Conservation (phyloP, 2,797 vertebrate genomes). For the Ctenopoma kingsleyae region DNA sequence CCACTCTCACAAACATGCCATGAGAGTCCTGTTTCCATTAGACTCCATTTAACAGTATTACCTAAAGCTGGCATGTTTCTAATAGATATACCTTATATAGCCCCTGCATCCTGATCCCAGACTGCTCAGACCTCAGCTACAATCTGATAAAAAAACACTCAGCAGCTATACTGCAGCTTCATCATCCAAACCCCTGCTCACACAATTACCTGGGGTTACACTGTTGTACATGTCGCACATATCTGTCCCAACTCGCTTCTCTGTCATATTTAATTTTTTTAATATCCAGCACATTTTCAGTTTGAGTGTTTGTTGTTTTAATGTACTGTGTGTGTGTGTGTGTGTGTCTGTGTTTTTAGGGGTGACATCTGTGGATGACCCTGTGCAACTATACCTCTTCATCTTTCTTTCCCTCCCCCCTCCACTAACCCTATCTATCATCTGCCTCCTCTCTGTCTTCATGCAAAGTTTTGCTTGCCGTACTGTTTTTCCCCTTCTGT, state of each 20-base stretch:
- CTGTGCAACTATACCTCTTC: background rate
- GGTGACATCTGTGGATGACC: constrained; percentile 24
- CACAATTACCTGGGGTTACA: background rate
- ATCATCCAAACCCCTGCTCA: background rate
- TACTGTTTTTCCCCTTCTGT: background rate
- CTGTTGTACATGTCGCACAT: background rate
- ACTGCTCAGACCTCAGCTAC: constrained; percentile 16
- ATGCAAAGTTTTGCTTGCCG: constrained; percentile 4
- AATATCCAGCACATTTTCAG: background rate
- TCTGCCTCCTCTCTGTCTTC: background rate
- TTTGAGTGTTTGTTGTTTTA: background rate
- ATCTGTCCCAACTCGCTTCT: background rate
- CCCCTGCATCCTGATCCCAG: constrained; percentile 3
- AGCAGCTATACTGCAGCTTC: constrained; percentile 1
- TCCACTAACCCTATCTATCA: background rate
- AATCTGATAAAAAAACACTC: constrained; percentile 2
- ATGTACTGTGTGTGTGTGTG: background rate
- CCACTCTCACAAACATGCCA: constrained; percentile 3
- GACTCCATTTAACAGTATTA: constrained; percentile 17
- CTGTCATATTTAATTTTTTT: background rate
- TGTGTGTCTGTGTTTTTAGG: background rate
- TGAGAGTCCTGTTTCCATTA: constrained; percentile 15
- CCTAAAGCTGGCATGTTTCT: constrained; percentile 21
- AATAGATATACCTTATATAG: constrained; percentile 1
- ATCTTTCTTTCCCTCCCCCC: constrained; percentile 14